Percentiles rank a stretch among this genome's conserved stretches.
These are phyloP conservation scores for Pseudomyrmex pallidus DNA, from an alignment of 1,140 invertebrate genomes.

Conservation along the genomic window DNA sequence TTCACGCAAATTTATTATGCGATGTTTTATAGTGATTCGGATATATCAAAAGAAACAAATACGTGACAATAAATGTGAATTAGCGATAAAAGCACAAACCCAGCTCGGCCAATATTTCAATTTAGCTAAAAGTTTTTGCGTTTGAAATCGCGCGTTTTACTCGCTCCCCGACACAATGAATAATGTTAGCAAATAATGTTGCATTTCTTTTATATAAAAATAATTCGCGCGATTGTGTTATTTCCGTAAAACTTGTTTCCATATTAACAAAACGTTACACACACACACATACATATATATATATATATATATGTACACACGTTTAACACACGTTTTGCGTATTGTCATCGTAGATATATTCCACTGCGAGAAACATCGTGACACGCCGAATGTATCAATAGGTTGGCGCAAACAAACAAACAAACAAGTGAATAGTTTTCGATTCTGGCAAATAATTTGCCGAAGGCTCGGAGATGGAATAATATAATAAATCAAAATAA, in stretches of 20 bases:
- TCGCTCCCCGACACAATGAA: neutral
- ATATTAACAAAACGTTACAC: constrained; percentile 7
- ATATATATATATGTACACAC: too few species aligned
- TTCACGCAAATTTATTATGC: neutral
- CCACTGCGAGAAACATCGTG: neutral
- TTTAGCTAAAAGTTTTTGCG: constrained; percentile 54
- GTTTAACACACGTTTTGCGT: neutral
- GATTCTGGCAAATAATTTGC: constrained; percentile 2
- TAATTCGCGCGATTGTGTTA: constrained; percentile 17
- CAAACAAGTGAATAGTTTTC: constrained; percentile 37
- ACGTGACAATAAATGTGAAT: constrained; percentile 20
- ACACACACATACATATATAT: too few species aligned
- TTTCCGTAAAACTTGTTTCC: constrained; percentile 30
- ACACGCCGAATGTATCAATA: constrained; percentile 8
- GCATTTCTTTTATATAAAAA: constrained; percentile 1
- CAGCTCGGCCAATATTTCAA: constrained; percentile 33
- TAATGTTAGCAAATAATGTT: constrained; percentile 1
- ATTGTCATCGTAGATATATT: constrained; percentile 3
- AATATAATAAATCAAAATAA: constrained; percentile 40
- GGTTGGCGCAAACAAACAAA: neutral
- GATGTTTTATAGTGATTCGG: neutral
- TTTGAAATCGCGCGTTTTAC: constrained; percentile 14
- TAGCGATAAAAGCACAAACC: constrained; percentile 36
- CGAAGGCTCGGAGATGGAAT: constrained; percentile 16
- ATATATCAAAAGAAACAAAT: neutral